phyloP scores from a whole-genome alignment of 2,113 vertebrate species.

The Okapia johnstoni region DNA sequence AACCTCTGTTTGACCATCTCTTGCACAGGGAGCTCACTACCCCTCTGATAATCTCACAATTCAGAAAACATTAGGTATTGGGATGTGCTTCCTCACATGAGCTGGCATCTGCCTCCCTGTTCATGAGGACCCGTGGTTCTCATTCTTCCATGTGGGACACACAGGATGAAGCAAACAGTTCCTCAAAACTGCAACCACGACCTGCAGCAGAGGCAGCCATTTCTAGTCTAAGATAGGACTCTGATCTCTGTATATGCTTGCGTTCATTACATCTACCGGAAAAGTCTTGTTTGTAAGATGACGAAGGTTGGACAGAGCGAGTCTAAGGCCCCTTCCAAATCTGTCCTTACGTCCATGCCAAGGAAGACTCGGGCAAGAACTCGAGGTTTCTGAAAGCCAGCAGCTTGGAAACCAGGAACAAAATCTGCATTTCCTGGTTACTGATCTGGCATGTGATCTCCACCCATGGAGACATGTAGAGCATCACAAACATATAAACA shows the following conservation, averaged over 20 bases:
- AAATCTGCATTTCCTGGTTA: not conserved
- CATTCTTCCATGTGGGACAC: not conserved
- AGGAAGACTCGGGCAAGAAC: not conserved
- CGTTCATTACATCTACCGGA: not conserved
- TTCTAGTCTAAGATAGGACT: not conserved
- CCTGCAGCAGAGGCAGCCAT: no score
- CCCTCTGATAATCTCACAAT: not conserved
- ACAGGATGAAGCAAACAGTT: not conserved
- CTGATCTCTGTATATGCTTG: no score
- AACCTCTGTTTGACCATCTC: not conserved
- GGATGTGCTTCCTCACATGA: not conserved
- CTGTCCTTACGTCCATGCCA: not conserved
- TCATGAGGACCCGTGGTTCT: rapidly evolving
- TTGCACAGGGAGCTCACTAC: not conserved
- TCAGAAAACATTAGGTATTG: not conserved
- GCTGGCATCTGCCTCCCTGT: not conserved
- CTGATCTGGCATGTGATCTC: not conserved
- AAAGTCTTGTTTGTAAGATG: not conserved
- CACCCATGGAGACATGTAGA: not conserved
- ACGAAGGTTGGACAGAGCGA: not conserved
- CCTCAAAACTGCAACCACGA: not conserved
- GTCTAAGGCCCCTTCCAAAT: not conserved
- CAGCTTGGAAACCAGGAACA: not conserved
- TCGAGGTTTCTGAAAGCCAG: rapidly evolving
- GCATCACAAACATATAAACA: not conserved